These are phyloP conservation scores for Montifringilla adamsi DNA, from an alignment of 2,113 vertebrate species.

Conservation along the genomic window DNA sequence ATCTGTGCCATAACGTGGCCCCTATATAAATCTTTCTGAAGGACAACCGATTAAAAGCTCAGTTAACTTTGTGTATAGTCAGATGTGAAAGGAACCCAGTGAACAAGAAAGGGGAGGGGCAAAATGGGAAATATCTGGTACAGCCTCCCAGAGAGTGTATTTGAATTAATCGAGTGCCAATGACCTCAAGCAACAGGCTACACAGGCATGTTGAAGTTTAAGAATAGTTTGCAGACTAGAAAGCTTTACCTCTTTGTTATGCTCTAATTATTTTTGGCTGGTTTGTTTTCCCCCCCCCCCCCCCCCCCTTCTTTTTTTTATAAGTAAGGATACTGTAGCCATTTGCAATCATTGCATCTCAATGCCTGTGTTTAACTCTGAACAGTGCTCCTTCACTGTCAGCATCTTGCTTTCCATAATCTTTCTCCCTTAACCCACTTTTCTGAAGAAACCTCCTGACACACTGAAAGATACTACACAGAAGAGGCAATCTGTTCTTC, in stretches of 20 bases:
- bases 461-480: background rate
- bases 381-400: background rate
- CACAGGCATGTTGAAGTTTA: background rate
- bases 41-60: constrained; percentile 11
- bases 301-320: background rate
- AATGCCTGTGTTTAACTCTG: background rate
- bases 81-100: background rate
- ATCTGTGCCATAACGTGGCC: background rate
- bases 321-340: background rate
- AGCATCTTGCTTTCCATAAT: background rate
- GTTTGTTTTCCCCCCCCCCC: background rate
- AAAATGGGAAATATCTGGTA: background rate
- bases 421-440: background rate
- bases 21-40: constrained; percentile 31
- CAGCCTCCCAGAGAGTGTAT: background rate
- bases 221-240: background rate
- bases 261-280: background rate
- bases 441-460: background rate
- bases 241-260: constrained; percentile 10
- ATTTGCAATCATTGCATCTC: background rate
- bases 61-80: background rate
- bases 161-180: background rate
- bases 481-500: background rate
- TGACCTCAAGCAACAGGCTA: background rate
- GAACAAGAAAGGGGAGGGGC: background rate